Conservation (phyloP, 2,797 vertebrate species). For the Rhinophrynus dorsalis region DNA sequence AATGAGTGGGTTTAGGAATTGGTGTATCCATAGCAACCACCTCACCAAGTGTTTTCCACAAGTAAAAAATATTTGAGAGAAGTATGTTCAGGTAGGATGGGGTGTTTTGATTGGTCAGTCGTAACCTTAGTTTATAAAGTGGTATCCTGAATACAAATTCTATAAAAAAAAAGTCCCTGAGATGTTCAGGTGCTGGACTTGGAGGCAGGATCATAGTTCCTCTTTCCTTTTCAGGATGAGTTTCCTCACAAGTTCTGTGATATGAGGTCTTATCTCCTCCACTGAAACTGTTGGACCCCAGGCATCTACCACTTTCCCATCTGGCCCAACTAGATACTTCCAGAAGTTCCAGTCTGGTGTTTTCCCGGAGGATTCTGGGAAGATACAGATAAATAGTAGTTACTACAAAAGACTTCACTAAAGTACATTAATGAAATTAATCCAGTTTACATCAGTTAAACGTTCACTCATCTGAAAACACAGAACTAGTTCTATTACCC, state of each 20-base stretch:
- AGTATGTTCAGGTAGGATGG: not conserved
- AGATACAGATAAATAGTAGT: conserved; percentile 12
- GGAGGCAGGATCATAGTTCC: conserved; percentile 76
- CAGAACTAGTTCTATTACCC: too few species aligned
- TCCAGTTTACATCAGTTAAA: too few species aligned
- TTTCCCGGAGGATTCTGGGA: conserved; percentile 79
- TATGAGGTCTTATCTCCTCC: conserved; percentile 80
- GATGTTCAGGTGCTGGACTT: not conserved
- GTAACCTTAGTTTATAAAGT: not conserved
- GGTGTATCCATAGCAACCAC: not conserved
- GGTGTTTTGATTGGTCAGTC: not conserved
- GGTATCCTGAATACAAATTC: not conserved
- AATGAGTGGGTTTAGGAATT: not conserved
- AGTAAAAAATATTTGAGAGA: too few species aligned
- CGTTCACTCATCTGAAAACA: too few species aligned
- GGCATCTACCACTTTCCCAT: conserved; percentile 83
- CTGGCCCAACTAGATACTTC: conserved; percentile 88
- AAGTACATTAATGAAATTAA: too few species aligned
- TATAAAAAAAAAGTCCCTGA: not conserved
- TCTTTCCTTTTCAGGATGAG: conserved; percentile 90
- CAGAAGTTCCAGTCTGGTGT: conserved; percentile 98
- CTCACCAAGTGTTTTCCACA: not conserved
- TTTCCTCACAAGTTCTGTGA: conserved; percentile 85
- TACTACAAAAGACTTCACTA: too few species aligned
- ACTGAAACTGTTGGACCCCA: conserved; percentile 87